These are phyloP conservation scores for Thyatira batis DNA, from an alignment of 2,888 invertebrate species.

Conservation along the genomic window DNA sequence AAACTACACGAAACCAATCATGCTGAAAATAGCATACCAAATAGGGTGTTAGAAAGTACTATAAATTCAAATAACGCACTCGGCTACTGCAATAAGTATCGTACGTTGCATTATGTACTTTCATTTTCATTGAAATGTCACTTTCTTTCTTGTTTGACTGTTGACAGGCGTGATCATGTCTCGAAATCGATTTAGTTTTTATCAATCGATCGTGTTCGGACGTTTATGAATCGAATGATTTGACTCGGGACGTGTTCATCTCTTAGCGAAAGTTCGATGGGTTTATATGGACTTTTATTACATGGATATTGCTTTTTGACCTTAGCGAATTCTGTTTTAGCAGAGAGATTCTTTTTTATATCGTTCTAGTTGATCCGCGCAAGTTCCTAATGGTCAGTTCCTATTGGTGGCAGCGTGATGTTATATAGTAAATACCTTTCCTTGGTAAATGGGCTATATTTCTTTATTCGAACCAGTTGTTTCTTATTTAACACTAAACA, in stretches of 20 bases:
- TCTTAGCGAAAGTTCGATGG: conserved; percentile 1
- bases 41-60: not conserved
- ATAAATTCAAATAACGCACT: not conserved
- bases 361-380: too few species aligned
- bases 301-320: too few species aligned
- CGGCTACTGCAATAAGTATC: not conserved
- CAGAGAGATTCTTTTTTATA: too few species aligned
- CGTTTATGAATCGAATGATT: conserved; percentile 11
- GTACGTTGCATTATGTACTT: conserved; percentile 11
- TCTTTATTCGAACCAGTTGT: too few species aligned
- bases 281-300: not conserved
- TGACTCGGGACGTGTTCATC: conserved; percentile 22
- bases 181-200: conserved; percentile 29
- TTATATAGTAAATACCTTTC: too few species aligned
- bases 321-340: too few species aligned
- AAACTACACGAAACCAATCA: not conserved
- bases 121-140: conserved; percentile 21
- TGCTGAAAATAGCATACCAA: not conserved
- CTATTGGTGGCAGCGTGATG: too few species aligned
- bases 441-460: too few species aligned
- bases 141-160: conserved; percentile 22
- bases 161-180: conserved; percentile 16
- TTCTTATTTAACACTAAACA: too few species aligned
- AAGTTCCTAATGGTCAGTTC: too few species aligned
- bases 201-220: conserved; percentile 8